A percentile compares a stretch with the other conserved stretches of the same genome.
These are phyloP conservation scores for Oncorhynchus keta DNA, from an alignment of 2,113 vertebrate genomes.

Conservation along the genomic window DNA sequence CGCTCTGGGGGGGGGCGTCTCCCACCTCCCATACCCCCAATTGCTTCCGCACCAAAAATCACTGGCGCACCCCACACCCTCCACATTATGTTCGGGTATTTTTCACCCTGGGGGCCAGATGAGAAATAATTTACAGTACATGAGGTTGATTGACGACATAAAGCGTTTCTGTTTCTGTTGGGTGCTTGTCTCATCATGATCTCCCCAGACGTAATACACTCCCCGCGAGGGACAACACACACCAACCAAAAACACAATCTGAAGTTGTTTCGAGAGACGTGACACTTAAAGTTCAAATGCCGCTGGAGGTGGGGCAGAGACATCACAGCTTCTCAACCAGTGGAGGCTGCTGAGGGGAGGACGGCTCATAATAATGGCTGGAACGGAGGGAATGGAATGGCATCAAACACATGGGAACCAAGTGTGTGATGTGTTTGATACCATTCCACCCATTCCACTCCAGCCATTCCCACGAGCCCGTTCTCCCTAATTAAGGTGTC, in stretches of 20 bases:
- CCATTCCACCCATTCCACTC: too few species aligned
- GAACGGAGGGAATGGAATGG: too few species aligned
- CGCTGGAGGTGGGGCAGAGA: conserved; percentile 47
- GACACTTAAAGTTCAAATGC: conserved; percentile 65
- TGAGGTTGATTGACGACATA: conserved; percentile 66
- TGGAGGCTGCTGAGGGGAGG: background rate
- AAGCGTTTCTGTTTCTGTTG: conserved; percentile 32
- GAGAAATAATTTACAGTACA: conserved; percentile 73
- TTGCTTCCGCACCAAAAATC: conserved; percentile 23
- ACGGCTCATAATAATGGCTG: too few species aligned
- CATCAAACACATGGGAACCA: too few species aligned
- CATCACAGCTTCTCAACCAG: conserved; percentile 17
- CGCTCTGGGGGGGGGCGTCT: conserved; percentile 39
- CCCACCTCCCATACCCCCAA: conserved; percentile 41
- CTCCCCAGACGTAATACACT: conserved; percentile 50
- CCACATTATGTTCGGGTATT: conserved; percentile 51
- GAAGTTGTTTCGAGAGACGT: conserved; percentile 57
- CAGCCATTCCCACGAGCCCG: too few species aligned
- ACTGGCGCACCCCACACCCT: background rate
- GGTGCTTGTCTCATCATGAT: conserved; percentile 50
- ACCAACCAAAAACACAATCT: conserved; percentile 39
- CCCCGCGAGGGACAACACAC: conserved; percentile 43
- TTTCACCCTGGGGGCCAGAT: conserved; percentile 63
- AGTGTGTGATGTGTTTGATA: too few species aligned
- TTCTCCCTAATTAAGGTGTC: conserved; percentile 11